Conservation (phyloP, 2,888 invertebrate species). For the Magallana nippona region DNA sequence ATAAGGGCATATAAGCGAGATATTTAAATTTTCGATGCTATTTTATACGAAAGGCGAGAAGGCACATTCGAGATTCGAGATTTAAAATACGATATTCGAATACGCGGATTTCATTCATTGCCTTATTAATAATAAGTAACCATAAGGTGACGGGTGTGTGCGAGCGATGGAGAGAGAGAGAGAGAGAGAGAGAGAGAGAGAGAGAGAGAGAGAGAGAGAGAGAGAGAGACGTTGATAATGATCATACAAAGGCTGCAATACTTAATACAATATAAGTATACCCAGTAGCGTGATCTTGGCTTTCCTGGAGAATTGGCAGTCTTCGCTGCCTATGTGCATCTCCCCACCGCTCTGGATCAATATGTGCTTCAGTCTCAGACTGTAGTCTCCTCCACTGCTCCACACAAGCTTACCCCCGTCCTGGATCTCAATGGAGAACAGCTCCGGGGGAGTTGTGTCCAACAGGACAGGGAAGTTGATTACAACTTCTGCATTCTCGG, state of each 20-base stretch:
- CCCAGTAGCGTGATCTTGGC: conserved; percentile 34
- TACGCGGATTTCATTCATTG: no score
- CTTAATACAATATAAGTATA: neutral
- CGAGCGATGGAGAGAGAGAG: no score
- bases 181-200: no score
- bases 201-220: neutral
- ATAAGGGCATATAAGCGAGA: no score
- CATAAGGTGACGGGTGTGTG: no score
- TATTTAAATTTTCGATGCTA: no score
- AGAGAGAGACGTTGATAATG: neutral
- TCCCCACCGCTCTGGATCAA: conserved; percentile 34
- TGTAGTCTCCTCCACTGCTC: conserved; percentile 4
- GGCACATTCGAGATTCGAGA: no score
- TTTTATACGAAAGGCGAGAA: no score
- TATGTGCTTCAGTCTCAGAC: neutral
- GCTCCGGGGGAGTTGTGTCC: conserved; percentile 27
- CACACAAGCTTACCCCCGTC: conserved; percentile 36
- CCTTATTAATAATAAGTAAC: no score
- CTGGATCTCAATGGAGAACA: conserved; percentile 23
- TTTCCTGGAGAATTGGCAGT: conserved; percentile 10
- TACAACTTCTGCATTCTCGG: neutral
- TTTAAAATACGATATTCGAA: no score
- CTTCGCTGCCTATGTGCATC: conserved; percentile 40
- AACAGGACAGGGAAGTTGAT: conserved; percentile 25
- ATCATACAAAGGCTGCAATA: neutral